Conservation (phyloP, 2,113 vertebrate species). For the Periophthalmodon schlosseri region DNA sequence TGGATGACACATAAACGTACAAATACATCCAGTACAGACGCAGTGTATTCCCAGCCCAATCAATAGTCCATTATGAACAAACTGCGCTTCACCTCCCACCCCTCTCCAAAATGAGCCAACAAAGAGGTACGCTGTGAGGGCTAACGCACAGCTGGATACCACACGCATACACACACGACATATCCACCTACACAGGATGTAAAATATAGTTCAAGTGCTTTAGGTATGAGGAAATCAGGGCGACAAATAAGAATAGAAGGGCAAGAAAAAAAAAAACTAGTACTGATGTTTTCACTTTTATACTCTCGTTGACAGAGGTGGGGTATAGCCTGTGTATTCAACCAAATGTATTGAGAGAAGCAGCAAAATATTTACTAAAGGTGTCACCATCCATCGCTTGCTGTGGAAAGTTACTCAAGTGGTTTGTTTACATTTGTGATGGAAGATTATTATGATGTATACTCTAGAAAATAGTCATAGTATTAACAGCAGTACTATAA, state of each 20-base stretch:
- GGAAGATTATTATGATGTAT: too few species aligned
- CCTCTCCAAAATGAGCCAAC: conserved; percentile 74
- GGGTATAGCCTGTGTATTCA: neutral
- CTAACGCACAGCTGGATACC: conserved; percentile 52
- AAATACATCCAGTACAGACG: conserved; percentile 67
- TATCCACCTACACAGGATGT: conserved; percentile 10
- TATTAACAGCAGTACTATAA: neutral
- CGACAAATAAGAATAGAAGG: neutral
- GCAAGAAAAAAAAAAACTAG: neutral
- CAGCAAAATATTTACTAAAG: neutral
- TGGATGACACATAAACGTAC: conserved; percentile 42
- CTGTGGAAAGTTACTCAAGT: too few species aligned
- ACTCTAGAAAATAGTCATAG: neutral
- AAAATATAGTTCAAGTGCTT: conserved; percentile 4
- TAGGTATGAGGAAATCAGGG: neutral
- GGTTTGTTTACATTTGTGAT: too few species aligned
- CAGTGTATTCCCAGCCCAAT: conserved; percentile 84
- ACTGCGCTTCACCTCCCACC: conserved; percentile 81
- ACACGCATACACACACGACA: conserved; percentile 26
- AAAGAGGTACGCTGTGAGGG: conserved; percentile 75
- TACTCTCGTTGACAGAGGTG: neutral
- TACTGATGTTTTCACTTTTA: neutral
- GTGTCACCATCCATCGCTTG: too few species aligned
- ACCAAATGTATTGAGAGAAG: neutral
- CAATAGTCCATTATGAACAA: conserved; percentile 95